Base-by-base conservation (phyloP, 2,113 vertebrate species). In the Eretmochelys imbricata region DNA sequence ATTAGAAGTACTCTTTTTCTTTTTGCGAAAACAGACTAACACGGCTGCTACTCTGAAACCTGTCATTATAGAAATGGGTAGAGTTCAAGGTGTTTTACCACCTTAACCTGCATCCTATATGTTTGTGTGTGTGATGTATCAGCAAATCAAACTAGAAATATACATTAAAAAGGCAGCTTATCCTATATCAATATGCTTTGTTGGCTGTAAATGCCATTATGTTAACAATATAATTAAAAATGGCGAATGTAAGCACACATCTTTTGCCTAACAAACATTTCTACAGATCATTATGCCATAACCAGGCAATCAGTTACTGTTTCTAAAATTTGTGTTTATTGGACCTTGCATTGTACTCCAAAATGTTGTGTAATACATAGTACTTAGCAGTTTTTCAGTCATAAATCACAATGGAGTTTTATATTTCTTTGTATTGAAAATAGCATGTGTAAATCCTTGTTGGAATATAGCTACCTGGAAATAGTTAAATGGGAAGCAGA, bases 191-290 rank as follows among this genome's bases (percentile, higher is more conserved):
- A 16, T 22, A 82, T 20, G 53, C 27, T 89, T 88, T 59, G 6
- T 13, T 91, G 46, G 50, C 81, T 94, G 20, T 16, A 87, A 90
- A 95, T 94, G 2, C 5, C 10, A 53, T 81, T 95, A 54, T 79
- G 38, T 19, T 91, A 84, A 50, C 10, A 91, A 25, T 50, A 6
- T 95, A 91, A 92, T 95, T 95, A 81, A 89, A 89, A 96, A 93
- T 22, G 3, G 55, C 50, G 85, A 95, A 90, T 6, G 2, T 90
- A 97, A 94, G 89, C 92, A 80, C 75, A 13, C 3, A 88, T 55
- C 46, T 85, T 97, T 98, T 81, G 89, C 72, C 55, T 69, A 69
- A 94, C 49, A 95, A 95, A 95, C 3, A 38, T 85, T 93, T 93
- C 29, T 9, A 89, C 22, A 86, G 49, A 93, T 96, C 91, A 91